phyloP scores from a whole-genome alignment of 2,113 vertebrate species.

The Saguinus imperator region DNA sequence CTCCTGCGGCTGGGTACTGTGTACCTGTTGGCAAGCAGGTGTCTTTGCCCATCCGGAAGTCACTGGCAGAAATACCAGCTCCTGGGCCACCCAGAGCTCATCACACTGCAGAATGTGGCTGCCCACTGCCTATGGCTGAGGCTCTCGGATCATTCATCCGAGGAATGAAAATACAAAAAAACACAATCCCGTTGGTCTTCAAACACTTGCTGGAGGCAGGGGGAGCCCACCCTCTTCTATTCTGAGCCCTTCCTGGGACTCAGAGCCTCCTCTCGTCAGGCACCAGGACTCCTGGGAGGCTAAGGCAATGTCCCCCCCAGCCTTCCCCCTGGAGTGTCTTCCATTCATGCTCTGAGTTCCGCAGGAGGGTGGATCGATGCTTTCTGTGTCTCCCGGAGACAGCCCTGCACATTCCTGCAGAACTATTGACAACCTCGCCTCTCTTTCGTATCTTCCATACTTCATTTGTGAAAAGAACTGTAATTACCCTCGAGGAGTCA shows the following conservation, averaged over 20 bases:
- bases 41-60: background rate
- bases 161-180: conserved; percentile 4
- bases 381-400: conserved; percentile 71
- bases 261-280: background rate
- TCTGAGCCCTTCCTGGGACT: background rate
- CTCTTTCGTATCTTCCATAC: conserved; percentile 75
- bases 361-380: conserved; percentile 77
- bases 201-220: background rate
- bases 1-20: background rate
- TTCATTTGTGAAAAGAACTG: conserved; percentile 84
- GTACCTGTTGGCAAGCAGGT: background rate
- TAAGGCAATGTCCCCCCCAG: background rate
- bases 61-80: background rate
- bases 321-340: background rate
- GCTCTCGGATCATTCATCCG: background rate
- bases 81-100: accelerated
- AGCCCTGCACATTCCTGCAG: conserved; percentile 66
- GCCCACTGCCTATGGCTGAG: background rate
- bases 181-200: background rate
- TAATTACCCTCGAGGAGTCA: conserved; percentile 85
- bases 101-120: background rate
- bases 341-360: conserved; percentile 76
- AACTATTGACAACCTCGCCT: conserved; percentile 77
- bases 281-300: background rate
- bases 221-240: background rate